phyloP scores from a whole-genome alignment of 2,888 invertebrate species.

The Stenchaetothrips biformis region DNA sequence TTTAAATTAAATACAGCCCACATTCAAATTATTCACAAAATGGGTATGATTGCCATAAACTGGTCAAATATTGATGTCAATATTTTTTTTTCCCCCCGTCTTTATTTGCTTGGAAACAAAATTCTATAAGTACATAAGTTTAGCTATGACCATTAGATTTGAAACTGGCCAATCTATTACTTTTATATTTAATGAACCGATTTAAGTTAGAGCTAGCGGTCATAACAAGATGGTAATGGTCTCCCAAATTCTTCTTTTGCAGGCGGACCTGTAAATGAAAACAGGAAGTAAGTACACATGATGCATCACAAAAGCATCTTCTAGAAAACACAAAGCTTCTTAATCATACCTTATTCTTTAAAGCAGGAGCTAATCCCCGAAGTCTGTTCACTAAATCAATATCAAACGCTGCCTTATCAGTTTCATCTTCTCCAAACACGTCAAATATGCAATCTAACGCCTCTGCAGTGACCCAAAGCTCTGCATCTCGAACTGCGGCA shows the following conservation, averaged over 20 bases:
- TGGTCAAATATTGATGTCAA: no score
- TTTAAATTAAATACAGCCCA: no score
- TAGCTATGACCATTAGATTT: conserved; percentile 28
- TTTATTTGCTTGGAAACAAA: neutral
- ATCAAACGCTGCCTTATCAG: conserved; percentile 45
- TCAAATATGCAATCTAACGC: conserved; percentile 50
- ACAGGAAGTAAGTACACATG: no score
- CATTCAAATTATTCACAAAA: no score
- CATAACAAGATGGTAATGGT: conserved; percentile 63
- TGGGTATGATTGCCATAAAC: no score
- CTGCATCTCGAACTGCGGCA: conserved; percentile 45
- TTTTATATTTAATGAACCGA: conserved; percentile 68
- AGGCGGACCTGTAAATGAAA: conserved; percentile 52
- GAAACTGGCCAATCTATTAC: conserved; percentile 44
- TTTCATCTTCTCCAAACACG: conserved; percentile 49
- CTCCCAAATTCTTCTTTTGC: conserved; percentile 60
- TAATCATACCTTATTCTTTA: conserved; percentile 45
- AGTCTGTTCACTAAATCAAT: conserved; percentile 46
- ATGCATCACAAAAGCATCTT: no score
- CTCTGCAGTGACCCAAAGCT: conserved; percentile 49
- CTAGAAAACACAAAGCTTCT: no score
- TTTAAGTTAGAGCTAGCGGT: conserved; percentile 65
- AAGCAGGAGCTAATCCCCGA: conserved; percentile 42
- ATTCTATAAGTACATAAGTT: no score
- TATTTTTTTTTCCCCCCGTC: no score